These are phyloP conservation scores for Acanthis flammea DNA, from an alignment of 2,797 vertebrate species.

Conservation along the genomic window DNA sequence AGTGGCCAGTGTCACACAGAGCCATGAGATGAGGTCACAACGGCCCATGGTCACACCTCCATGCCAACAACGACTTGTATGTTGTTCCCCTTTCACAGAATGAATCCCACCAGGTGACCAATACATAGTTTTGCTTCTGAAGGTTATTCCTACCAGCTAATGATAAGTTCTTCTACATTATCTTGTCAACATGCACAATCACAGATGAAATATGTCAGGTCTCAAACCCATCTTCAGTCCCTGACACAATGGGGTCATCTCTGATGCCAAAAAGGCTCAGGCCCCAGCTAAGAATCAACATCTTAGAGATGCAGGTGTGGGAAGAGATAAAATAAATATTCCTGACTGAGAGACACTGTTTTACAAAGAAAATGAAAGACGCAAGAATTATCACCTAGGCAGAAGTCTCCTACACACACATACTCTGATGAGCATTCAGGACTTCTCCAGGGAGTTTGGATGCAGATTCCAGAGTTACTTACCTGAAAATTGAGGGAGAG, in stretches of 20 bases:
- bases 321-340: not conserved
- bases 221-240: not conserved
- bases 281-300: not conserved
- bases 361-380: not conserved
- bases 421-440: not conserved
- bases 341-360: not conserved
- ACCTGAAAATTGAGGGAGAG: not conserved
- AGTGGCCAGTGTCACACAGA: not conserved
- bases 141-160: not conserved
- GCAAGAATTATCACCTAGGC: not conserved
- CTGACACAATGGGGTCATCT: no score
- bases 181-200: not conserved
- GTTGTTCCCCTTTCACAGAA: not conserved
- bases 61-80: not conserved
- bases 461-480: fast-evolving
- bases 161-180: not conserved
- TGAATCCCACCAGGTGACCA: not conserved
- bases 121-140: not conserved
- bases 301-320: no score
- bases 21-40: not conserved
- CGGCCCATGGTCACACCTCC: not conserved
- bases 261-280: not conserved
- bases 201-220: not conserved
- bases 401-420: not conserved
- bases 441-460: not conserved